These are phyloP conservation scores for Crotalus tigris DNA, from an alignment of 2,113 vertebrate species.

Conservation along the genomic window DNA sequence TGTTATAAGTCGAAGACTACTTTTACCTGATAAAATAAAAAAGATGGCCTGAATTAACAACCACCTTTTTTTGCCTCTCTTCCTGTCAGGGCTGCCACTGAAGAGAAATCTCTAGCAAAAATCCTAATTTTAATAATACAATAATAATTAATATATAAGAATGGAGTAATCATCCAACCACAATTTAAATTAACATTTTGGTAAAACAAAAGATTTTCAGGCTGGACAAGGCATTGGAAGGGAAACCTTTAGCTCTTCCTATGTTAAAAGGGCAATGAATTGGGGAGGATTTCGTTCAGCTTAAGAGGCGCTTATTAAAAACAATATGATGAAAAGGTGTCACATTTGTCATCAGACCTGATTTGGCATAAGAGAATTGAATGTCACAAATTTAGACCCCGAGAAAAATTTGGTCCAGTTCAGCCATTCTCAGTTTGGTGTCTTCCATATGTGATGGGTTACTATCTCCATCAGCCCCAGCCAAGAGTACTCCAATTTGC, in stretches of 20 bases:
- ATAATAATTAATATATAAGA: neutral
- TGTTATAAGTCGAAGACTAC: neutral
- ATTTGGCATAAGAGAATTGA: neutral
- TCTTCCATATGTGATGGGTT: neutral
- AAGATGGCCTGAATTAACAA: neutral
- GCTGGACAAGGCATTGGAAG: neutral
- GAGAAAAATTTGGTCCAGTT: neutral
- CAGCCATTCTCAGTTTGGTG: neutral
- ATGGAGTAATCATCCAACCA: neutral
- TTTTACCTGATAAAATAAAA: neutral
- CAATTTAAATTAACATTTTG: neutral
- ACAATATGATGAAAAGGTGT: neutral
- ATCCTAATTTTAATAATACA: neutral
- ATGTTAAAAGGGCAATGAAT: neutral
- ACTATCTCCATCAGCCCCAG: neutral
- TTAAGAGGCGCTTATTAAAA: neutral
- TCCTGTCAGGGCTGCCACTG: neutral
- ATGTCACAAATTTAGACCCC: neutral
- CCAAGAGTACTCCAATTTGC: neutral
- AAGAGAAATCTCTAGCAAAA: neutral
- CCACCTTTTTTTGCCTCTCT: neutral
- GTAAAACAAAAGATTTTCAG: neutral
- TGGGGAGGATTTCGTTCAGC: neutral
- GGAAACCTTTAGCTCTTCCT: neutral
- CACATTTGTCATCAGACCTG: neutral